Percentiles rank a stretch among this genome's conserved stretches.
phyloP scores from a whole-genome alignment of 1,140 invertebrate genomes.

The Antheraea pernyi region DNA sequence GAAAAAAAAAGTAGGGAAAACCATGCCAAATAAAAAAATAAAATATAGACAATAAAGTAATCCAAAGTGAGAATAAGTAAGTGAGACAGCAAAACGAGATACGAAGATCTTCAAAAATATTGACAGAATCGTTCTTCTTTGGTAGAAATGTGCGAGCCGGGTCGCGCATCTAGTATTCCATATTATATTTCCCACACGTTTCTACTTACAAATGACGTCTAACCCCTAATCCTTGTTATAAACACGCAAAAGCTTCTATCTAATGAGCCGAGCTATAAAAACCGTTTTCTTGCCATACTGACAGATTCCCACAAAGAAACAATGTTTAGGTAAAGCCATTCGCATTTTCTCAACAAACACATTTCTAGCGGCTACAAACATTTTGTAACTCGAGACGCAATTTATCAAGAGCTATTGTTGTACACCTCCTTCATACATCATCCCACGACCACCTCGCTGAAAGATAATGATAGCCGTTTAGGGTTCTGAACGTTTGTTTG shows the following conservation, averaged over 20 bases:
- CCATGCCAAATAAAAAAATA: too few species aligned
- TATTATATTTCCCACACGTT: too few species aligned
- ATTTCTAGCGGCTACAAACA: slow-evolving; percentile 20
- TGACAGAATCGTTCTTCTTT: too few species aligned
- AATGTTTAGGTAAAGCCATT: background rate
- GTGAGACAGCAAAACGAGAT: too few species aligned
- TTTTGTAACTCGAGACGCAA: slow-evolving; percentile 24
- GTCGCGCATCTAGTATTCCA: too few species aligned
- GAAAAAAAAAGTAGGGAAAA: too few species aligned
- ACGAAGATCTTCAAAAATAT: too few species aligned
- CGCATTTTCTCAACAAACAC: background rate
- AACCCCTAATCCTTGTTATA: too few species aligned
- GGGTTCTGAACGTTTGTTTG: background rate
- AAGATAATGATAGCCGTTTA: slow-evolving; percentile 24
- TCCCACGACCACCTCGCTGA: slow-evolving; percentile 10
- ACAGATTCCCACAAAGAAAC: slow-evolving; percentile 3
- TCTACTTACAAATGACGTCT: too few species aligned
- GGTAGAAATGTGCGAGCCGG: too few species aligned
- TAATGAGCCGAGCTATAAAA: background rate
- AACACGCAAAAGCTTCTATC: background rate
- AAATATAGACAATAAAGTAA: too few species aligned
- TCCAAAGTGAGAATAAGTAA: too few species aligned
- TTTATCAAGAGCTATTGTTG: slow-evolving; percentile 28
- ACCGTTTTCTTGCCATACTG: background rate
- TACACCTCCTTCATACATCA: slow-evolving; percentile 22